A percentile compares a stretch with the other conserved stretches of the same genome.
These are phyloP conservation scores for Rhopalosiphum nymphaeae DNA, from an alignment of 2,888 invertebrate species.

Conservation along the genomic window DNA sequence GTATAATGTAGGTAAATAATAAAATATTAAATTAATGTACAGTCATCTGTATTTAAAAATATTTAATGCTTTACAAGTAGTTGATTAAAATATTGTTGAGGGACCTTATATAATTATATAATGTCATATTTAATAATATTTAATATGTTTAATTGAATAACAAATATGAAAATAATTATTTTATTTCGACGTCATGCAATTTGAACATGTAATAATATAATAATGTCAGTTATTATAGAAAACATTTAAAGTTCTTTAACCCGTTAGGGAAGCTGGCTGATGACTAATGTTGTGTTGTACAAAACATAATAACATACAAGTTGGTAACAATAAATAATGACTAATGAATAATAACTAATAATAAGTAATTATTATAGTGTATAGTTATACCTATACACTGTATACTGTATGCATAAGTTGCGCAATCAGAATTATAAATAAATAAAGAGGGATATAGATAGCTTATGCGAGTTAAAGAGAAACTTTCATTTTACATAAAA, in stretches of 20 bases:
- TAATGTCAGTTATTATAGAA: conserved; percentile 27
- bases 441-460: background rate
- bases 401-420: background rate
- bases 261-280: conserved; percentile 5
- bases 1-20: background rate
- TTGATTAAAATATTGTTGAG: conserved; percentile 13
- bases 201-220: conserved; percentile 48
- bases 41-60: background rate
- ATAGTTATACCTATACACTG: background rate
- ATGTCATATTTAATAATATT: conserved; percentile 36
- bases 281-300: conserved; percentile 23
- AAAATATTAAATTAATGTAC: background rate
- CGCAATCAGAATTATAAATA: background rate
- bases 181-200: conserved; percentile 54
- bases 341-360: conserved; percentile 6
- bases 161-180: conserved; percentile 47
- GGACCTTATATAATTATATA: conserved; percentile 33
- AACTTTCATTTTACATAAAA: background rate
- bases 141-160: conserved; percentile 32
- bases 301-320: conserved; percentile 16
- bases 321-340: conserved; percentile 23
- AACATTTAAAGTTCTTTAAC: conserved; percentile 62
- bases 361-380: background rate
- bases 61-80: background rate
- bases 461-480: background rate